These are phyloP conservation scores for Poliocrania exsul DNA, from an alignment of 2,797 vertebrate genomes.

Conservation along the genomic window DNA sequence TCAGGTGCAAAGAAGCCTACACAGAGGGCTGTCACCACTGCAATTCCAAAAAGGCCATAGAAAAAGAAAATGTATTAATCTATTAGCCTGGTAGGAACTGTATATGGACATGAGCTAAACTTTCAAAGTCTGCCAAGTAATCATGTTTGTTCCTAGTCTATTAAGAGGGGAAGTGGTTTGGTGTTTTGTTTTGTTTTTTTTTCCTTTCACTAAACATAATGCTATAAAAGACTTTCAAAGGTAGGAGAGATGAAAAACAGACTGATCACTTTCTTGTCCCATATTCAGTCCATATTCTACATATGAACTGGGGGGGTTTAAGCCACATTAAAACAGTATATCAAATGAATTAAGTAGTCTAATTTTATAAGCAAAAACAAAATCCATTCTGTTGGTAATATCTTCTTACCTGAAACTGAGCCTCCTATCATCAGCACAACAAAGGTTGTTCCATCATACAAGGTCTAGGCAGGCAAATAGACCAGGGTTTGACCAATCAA, in stretches of 20 bases:
- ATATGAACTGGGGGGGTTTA: accelerated
- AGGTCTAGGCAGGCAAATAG: background rate
- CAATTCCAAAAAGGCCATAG: background rate
- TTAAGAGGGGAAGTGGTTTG: background rate
- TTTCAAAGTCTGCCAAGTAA: background rate
- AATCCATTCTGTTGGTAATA: background rate
- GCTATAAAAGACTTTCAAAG: background rate
- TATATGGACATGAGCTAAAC: background rate
- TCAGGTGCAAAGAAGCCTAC: background rate
- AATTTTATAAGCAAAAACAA: background rate
- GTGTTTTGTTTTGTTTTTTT: background rate
- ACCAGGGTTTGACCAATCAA: background rate
- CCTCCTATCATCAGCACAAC: background rate
- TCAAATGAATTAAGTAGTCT: background rate
- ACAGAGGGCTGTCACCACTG: background rate
- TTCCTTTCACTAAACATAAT: background rate
- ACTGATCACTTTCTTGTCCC: background rate
- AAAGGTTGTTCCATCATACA: background rate
- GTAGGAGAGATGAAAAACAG: background rate
- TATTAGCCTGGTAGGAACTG: background rate
- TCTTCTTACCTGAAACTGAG: background rate
- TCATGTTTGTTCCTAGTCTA: background rate
- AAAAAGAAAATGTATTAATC: background rate
- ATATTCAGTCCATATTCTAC: background rate
- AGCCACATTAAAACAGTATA: background rate